phyloP scores from a whole-genome alignment of 2,888 invertebrate species.

The Troides aeacus region DNA sequence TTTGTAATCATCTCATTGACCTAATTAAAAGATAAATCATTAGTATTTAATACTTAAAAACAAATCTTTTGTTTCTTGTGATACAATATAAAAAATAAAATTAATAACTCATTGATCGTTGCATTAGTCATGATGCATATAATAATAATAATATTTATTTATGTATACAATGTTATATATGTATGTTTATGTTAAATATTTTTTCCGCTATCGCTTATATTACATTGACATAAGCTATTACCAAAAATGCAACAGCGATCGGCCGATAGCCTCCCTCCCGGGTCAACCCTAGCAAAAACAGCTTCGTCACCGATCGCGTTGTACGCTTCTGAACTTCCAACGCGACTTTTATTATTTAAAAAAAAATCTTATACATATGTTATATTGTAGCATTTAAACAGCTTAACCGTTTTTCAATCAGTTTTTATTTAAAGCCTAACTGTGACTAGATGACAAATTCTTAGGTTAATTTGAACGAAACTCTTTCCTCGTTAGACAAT shows the following conservation, averaged over 20 bases:
- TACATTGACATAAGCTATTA: slow-evolving; percentile 54
- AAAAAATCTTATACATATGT: neutral
- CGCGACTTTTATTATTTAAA: slow-evolving; percentile 27
- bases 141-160: neutral
- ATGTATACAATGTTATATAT: neutral
- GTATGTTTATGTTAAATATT: neutral
- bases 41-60: too few species aligned
- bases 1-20: too few species aligned
- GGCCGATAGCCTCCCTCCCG: slow-evolving; percentile 55
- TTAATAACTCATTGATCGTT: neutral
- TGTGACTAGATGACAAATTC: too few species aligned
- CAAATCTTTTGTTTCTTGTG: too few species aligned
- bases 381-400: neutral
- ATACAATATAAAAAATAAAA: too few species aligned
- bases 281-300: slow-evolving; percentile 38
- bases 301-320: slow-evolving; percentile 52
- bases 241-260: slow-evolving; percentile 65
- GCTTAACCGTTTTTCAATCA: neutral
- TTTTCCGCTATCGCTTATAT: slow-evolving; percentile 36
- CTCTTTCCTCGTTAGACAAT: too few species aligned
- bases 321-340: slow-evolving; percentile 34
- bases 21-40: too few species aligned
- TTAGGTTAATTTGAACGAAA: too few species aligned
- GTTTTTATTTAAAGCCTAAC: neutral
- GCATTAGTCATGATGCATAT: neutral